Conservation (phyloP, 1,140 invertebrate species). For the Halesus radiatus region DNA sequence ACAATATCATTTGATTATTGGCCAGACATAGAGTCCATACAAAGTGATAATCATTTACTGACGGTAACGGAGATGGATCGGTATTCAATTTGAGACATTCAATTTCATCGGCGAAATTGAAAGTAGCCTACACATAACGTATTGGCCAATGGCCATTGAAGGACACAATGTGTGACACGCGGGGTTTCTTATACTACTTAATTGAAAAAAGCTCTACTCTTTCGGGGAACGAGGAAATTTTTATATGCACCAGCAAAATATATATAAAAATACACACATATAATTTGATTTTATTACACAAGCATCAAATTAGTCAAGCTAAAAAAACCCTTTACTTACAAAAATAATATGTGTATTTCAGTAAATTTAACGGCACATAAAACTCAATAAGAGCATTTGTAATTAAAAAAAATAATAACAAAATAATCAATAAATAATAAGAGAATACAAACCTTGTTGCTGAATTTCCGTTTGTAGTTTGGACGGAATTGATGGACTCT, state of each 20-base stretch:
- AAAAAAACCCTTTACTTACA: too few relatives aligned
- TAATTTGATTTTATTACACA: too few relatives aligned
- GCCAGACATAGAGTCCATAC: constrained; percentile 24
- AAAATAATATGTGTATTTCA: background rate
- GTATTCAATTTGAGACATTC: constrained; percentile 47
- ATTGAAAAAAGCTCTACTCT: background rate
- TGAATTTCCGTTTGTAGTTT: too few relatives aligned
- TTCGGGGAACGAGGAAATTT: background rate
- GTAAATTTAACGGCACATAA: background rate
- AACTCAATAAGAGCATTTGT: too few relatives aligned
- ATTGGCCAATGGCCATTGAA: constrained; percentile 9
- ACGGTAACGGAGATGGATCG: constrained; percentile 55
- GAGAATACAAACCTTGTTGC: too few relatives aligned
- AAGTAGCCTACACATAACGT: background rate
- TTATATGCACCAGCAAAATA: background rate
- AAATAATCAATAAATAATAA: too few relatives aligned
- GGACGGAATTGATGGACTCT: too few relatives aligned
- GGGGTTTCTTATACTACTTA: background rate
- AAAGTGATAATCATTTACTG: constrained; percentile 52
- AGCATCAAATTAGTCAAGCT: too few relatives aligned
- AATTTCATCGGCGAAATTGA: constrained; percentile 54
- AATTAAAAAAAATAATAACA: too few relatives aligned
- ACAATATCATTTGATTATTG: background rate
- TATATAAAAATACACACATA: too few relatives aligned
- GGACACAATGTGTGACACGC: constrained; percentile 1